Conservation (phyloP, 2,888 invertebrate species). For the Xestia rhomboidea region DNA sequence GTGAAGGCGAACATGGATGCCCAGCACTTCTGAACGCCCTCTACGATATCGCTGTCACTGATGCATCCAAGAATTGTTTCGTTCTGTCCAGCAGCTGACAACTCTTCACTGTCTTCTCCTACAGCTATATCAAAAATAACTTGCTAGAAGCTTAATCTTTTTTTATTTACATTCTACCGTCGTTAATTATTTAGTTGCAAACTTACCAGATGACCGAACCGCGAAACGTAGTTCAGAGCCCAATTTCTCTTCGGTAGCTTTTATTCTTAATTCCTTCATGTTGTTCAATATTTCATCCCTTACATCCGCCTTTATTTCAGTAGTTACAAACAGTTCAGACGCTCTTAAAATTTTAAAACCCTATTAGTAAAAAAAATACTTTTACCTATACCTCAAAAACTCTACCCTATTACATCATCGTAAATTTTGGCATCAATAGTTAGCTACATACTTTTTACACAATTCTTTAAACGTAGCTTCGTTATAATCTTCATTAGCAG, state of each 20-base stretch:
- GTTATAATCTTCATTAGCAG: conserved; percentile 87
- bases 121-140: conserved; percentile 87
- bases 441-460: conserved; percentile 83
- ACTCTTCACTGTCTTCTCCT: conserved; percentile 94
- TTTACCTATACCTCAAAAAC: no score
- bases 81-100: conserved; percentile 96
- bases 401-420: background rate
- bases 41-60: conserved; percentile 88
- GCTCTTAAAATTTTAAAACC: conserved; percentile 78
- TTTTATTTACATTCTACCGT: background rate
- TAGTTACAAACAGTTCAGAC: conserved; percentile 81
- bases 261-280: conserved; percentile 76
- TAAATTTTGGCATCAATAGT: background rate
- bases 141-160: background rate
- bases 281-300: conserved; percentile 77
- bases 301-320: conserved; percentile 82
- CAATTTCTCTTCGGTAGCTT: conserved; percentile 74
- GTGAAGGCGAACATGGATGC: conserved; percentile 94
- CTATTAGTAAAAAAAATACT: conserved; percentile 56
- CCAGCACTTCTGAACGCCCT: conserved; percentile 94
- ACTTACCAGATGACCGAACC: conserved; percentile 91
- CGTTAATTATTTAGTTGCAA: background rate
- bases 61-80: conserved; percentile 93
- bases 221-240: conserved; percentile 89
- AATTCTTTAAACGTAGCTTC: conserved; percentile 86